Percentiles rank a stretch among this genome's conserved stretches.
These are phyloP conservation scores for Chrysopa pallens DNA, from an alignment of 1,140 invertebrate genomes.

Conservation along the genomic window DNA sequence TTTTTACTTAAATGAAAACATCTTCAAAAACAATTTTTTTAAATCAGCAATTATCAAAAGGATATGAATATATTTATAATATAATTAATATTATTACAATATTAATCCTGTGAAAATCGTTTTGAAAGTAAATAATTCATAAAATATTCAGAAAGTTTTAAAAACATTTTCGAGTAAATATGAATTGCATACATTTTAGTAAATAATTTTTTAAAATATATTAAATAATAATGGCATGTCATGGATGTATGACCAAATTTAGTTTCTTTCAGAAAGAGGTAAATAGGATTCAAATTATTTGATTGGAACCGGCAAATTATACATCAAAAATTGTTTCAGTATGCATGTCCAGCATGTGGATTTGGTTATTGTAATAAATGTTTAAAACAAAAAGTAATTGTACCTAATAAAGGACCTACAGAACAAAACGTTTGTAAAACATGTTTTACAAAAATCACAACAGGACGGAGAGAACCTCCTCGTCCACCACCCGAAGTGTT, in stretches of 20 bases:
- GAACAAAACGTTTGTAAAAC: slow-evolving; percentile 26
- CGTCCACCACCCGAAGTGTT: slow-evolving; percentile 27
- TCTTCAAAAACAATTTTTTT: no score
- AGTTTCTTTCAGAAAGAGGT: slow-evolving; percentile 31
- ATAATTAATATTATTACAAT: no score
- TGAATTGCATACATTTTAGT: no score
- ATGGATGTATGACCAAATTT: slow-evolving; percentile 27
- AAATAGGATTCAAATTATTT: slow-evolving; percentile 5
- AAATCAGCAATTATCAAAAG: no score
- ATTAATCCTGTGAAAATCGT: no score
- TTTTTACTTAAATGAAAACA: no score
- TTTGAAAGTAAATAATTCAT: no score
- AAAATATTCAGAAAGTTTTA: no score
- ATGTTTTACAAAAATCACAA: slow-evolving; percentile 15
- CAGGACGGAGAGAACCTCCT: slow-evolving; percentile 4
- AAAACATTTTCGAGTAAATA: no score
- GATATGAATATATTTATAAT: no score
- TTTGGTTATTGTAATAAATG: slow-evolving; percentile 44
- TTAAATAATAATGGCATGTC: slow-evolving; percentile 24
- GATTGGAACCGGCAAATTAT: neutral
- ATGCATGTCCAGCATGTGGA: slow-evolving; percentile 40
- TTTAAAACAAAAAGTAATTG: slow-evolving; percentile 24
- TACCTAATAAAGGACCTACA: slow-evolving; percentile 17
- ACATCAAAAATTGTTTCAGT: slow-evolving; percentile 18
- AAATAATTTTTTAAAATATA: no score